A percentile compares a stretch with the other conserved stretches of the same genome.
These are phyloP conservation scores for Bathynomus jamesi DNA, from an alignment of 1,140 invertebrate species.

Conservation along the genomic window DNA sequence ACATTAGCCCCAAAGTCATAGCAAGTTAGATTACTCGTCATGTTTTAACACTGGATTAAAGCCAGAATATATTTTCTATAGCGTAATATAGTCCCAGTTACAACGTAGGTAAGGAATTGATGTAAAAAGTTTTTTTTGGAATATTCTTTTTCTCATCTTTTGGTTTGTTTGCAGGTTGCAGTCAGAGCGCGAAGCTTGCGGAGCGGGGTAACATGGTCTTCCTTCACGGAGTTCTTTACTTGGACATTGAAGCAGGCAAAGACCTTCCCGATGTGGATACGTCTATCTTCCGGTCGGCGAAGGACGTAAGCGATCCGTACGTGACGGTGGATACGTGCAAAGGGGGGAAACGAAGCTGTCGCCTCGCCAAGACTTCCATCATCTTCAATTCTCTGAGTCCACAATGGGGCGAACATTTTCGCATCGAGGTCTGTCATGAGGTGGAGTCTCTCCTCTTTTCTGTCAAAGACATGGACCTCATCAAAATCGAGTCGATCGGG, in stretches of 20 bases:
- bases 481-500: conserved; percentile 36
- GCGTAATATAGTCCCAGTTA: too few species aligned
- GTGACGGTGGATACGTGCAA: conserved; percentile 33
- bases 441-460: conserved; percentile 30
- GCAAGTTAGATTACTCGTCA: too few species aligned
- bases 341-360: conserved; percentile 27
- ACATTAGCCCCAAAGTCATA: too few species aligned
- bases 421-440: conserved; percentile 37
- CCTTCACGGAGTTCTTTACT: conserved; percentile 36
- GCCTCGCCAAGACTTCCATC: conserved; percentile 37
- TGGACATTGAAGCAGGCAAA: conserved; percentile 34
- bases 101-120: too few species aligned
- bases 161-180: conserved; percentile 22
- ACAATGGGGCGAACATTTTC: conserved; percentile 37
- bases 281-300: conserved; percentile 36
- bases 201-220: conserved; percentile 37
- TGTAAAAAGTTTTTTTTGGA: too few species aligned
- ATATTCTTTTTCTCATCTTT: too few species aligned
- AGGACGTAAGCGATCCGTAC: conserved; percentile 37
- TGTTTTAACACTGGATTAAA: too few species aligned
- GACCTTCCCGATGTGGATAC: conserved; percentile 38
- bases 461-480: conserved; percentile 36
- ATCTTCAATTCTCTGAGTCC: conserved; percentile 37
- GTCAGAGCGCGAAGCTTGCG: conserved; percentile 14
- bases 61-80: too few species aligned